These are phyloP conservation scores for Solenodon paradoxus DNA, from an alignment of 2,113 vertebrate species.

Conservation along the genomic window DNA sequence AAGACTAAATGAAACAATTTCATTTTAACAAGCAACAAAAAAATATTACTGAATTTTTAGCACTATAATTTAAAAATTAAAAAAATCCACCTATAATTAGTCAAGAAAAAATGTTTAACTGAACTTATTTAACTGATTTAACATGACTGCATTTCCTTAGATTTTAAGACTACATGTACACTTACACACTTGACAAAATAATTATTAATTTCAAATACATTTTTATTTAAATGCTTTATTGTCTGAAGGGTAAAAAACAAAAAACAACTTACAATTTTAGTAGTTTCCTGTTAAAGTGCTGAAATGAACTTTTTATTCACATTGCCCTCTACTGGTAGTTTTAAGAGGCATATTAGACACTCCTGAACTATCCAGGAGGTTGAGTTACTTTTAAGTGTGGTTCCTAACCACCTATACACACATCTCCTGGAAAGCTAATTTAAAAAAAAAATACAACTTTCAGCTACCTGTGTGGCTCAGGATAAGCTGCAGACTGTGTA, in stretches of 20 bases:
- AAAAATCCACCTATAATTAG: background rate
- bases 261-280: background rate
- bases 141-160: background rate
- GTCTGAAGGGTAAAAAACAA: background rate
- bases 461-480: too few relatives aligned
- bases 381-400: background rate
- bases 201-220: background rate
- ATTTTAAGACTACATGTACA: background rate
- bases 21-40: background rate
- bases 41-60: background rate
- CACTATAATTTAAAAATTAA: background rate
- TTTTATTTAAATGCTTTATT: background rate
- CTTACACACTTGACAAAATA: background rate
- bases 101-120: background rate
- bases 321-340: slow-evolving; percentile 45
- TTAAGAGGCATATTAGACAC: too few relatives aligned
- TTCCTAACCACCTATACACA: background rate
- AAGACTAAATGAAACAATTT: background rate
- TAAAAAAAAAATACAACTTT: slow-evolving; percentile 43
- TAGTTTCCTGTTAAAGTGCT: background rate
- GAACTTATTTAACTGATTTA: background rate
- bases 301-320: background rate
- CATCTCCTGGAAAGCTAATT: background rate
- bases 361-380: background rate
- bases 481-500: too few relatives aligned